Base-by-base conservation (phyloP, 2,113 vertebrate species). In the Chiloscyllium plagiosum region DNA sequence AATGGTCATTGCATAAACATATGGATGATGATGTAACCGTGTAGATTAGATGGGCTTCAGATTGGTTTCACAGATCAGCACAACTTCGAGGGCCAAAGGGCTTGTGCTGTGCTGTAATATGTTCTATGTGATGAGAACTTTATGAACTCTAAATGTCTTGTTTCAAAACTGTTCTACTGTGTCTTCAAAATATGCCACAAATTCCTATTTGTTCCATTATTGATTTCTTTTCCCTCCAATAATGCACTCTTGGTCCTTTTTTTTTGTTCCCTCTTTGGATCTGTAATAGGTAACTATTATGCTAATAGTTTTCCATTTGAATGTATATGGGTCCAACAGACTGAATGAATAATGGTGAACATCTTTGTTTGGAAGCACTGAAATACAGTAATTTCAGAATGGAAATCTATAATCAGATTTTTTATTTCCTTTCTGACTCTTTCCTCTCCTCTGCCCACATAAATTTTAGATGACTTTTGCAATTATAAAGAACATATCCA, bases 331-430 rank as follows among this genome's bases (percentile, higher is more conserved):
- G 70, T 26, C 70, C 24, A 72, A 24, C 70, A 72, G 29, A 72
- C 26, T 89, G 29, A 24, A 33, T 61, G 26, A 61, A 89, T 89
- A 56, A 66, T 66, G 52, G 4, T 65, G 56, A 65, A 33, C 61
- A 52, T n/a, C 56, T 92, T 92, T 92, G 89, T 92, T 65, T 65
- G 66, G 29, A 92, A 66, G n/a, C 85, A 87, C 50, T 87, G 85
- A 87, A 87, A 26, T 87, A 47, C 42, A 52, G 85, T 87, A 1
- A 24, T 56, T 87, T 87, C 50, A 87, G 26, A 87, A 26, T 52
- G 85, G 85, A 87, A 87, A 87, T 47, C 85, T 52, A 10, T 56
- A 29, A 87, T 87, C 50, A 12, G 85, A 50, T 56, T 87, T 72
- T 26, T 26, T 52, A 56, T 42, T 47, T n/a, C n/a, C n/a, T n/a